These are phyloP conservation scores for Eulimnadia texana DNA, from an alignment of 1,140 invertebrate genomes.

Conservation along the genomic window DNA sequence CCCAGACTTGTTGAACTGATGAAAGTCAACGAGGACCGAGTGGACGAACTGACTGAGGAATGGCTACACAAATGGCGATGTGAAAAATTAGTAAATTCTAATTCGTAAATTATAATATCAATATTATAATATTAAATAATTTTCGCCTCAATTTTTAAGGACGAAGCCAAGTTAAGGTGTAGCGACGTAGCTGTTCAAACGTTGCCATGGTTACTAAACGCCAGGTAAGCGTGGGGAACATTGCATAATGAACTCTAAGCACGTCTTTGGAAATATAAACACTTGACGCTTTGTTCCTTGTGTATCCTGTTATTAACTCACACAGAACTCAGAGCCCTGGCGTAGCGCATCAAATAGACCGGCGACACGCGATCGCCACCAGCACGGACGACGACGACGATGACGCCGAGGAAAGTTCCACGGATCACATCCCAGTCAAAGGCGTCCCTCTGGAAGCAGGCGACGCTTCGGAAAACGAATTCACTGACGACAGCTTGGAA, in stretches of 20 bases:
- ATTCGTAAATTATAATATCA: too few species aligned
- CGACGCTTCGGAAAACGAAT: background rate
- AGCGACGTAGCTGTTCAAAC: background rate
- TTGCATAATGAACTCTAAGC: background rate
- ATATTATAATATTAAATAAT: too few species aligned
- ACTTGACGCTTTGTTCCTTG: background rate
- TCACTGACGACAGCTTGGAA: background rate
- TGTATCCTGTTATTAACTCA: background rate
- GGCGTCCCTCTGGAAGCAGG: background rate
- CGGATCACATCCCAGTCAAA: background rate
- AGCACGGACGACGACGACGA: background rate
- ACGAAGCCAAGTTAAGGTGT: too few species aligned
- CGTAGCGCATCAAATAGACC: background rate
- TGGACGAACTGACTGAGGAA: conserved; percentile 11
- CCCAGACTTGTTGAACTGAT: conserved; percentile 6
- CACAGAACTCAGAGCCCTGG: background rate
- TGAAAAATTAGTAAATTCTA: background rate
- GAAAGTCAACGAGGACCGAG: conserved; percentile 8
- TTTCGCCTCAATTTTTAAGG: too few species aligned
- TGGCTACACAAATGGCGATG: conserved; percentile 14
- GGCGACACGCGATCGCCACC: background rate
- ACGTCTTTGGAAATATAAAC: background rate
- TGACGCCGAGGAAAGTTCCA: background rate
- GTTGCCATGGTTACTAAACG: background rate
- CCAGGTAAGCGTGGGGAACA: background rate